These are phyloP conservation scores for Cephus pygmeus DNA, from an alignment of 2,888 invertebrate species.

Conservation along the genomic window DNA sequence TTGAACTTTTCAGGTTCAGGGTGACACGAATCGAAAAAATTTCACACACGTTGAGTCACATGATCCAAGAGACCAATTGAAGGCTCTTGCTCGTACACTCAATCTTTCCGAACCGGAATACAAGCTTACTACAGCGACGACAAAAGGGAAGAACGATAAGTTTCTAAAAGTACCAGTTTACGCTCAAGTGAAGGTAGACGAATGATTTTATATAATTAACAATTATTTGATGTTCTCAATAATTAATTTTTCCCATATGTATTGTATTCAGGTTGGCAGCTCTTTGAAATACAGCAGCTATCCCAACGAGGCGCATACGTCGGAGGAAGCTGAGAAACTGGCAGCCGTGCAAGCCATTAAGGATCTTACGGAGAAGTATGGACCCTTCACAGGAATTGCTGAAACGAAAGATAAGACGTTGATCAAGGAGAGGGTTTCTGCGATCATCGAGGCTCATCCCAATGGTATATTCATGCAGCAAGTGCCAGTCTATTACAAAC, in stretches of 20 bases:
- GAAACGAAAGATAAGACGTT: slow-evolving; percentile 41
- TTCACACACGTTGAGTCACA: neutral
- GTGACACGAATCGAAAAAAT: no score
- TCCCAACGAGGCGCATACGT: slow-evolving; percentile 63
- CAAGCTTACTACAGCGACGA: slow-evolving; percentile 20
- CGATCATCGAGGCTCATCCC: slow-evolving; percentile 64
- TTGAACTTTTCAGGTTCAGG: no score
- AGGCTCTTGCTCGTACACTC: slow-evolving; percentile 19
- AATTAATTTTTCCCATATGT: neutral
- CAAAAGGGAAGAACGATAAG: slow-evolving; percentile 11
- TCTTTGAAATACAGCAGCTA: slow-evolving; percentile 63
- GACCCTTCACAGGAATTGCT: slow-evolving; percentile 27
- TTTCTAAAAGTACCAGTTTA: slow-evolving; percentile 25
- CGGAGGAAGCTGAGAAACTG: slow-evolving; percentile 60
- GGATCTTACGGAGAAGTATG: slow-evolving; percentile 54
- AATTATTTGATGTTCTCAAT: neutral
- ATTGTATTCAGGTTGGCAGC: slow-evolving; percentile 49
- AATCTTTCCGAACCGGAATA: slow-evolving; percentile 30
- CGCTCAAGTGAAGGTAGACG: slow-evolving; percentile 39
- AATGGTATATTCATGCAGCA: slow-evolving; percentile 68
- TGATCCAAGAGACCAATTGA: slow-evolving; percentile 29
- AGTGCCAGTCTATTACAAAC: slow-evolving; percentile 68
- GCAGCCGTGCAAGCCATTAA: slow-evolving; percentile 64
- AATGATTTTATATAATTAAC: no score
- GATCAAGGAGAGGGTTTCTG: slow-evolving; percentile 60